Conservation (phyloP, 2,888 invertebrate genomes). For the Hylaea fasciaria region DNA sequence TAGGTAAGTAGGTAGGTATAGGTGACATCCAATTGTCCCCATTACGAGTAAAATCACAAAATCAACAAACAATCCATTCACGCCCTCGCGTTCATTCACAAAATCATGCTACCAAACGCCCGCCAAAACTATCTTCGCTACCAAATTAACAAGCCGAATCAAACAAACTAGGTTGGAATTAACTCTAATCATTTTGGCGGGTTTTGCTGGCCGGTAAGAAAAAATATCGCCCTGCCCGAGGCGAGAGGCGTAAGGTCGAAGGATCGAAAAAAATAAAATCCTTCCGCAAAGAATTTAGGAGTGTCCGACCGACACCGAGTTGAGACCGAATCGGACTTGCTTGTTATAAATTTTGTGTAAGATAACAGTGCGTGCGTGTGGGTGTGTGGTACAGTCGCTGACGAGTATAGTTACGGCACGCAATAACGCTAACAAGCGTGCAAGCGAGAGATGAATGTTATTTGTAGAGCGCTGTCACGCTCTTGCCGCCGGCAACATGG, state of each 20-base stretch:
- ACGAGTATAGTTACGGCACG: slow-evolving; percentile 84
- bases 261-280: slow-evolving; percentile 64
- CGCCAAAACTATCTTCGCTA: slow-evolving; percentile 65
- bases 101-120: slow-evolving; percentile 46
- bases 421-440: slow-evolving; percentile 85
- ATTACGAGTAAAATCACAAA: slow-evolving; percentile 49
- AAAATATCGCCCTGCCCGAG: slow-evolving; percentile 66
- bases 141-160: slow-evolving; percentile 67
- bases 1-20: background rate
- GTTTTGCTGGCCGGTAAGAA: background rate
- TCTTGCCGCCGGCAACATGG: slow-evolving; percentile 79
- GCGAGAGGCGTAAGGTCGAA: slow-evolving; percentile 54
- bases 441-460: slow-evolving; percentile 57
- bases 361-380: slow-evolving; percentile 83
- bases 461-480: slow-evolving; percentile 64
- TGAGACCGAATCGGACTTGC: slow-evolving; percentile 78
- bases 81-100: slow-evolving; percentile 55
- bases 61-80: slow-evolving; percentile 60
- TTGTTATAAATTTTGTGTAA: slow-evolving; percentile 84
- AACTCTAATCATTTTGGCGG: background rate
- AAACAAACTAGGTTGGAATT: slow-evolving; percentile 50
- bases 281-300: slow-evolving; percentile 83
- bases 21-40: slow-evolving; percentile 44
- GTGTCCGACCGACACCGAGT: slow-evolving; percentile 65
- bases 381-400: slow-evolving; percentile 81